Percentiles rank a stretch among this genome's conserved stretches.
phyloP scores from a whole-genome alignment of 2,113 vertebrate genomes.

The Phoxinus phoxinus region DNA sequence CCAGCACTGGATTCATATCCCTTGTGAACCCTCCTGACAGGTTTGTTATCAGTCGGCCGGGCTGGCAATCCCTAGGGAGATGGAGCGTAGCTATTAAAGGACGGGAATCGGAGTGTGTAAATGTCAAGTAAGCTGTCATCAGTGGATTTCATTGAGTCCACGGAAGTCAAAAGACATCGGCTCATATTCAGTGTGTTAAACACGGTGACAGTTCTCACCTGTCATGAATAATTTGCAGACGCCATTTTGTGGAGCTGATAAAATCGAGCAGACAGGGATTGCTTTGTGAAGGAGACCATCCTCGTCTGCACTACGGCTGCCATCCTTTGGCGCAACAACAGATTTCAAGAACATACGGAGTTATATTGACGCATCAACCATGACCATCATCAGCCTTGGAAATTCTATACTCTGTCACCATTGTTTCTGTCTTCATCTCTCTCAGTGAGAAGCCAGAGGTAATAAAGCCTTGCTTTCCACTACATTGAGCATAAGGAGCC shows the following conservation, averaged over 20 bases:
- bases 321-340: background rate
- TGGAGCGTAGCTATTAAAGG: slow-evolving; percentile 59
- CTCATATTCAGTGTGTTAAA: slow-evolving; percentile 59
- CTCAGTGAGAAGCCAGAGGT: slow-evolving; percentile 38
- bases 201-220: slow-evolving; percentile 50
- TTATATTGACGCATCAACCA: background rate
- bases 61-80: slow-evolving; percentile 57
- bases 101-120: slow-evolving; percentile 59
- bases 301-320: background rate
- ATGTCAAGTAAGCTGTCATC: slow-evolving; percentile 61
- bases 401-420: background rate
- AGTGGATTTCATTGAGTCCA: slow-evolving; percentile 49
- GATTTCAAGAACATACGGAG: slow-evolving; percentile 14
- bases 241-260: slow-evolving; percentile 35
- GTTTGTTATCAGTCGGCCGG: slow-evolving; percentile 62
- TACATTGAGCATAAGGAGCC: slow-evolving; percentile 49
- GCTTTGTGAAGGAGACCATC: slow-evolving; percentile 7
- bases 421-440: slow-evolving; percentile 47
- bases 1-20: slow-evolving; percentile 51
- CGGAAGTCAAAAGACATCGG: slow-evolving; percentile 55
- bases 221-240: slow-evolving; percentile 55
- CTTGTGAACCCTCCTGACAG: slow-evolving; percentile 56
- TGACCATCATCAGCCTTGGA: slow-evolving; percentile 20
- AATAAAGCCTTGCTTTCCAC: slow-evolving; percentile 54
- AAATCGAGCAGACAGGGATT: slow-evolving; percentile 45